Evolutionary conservation across 2,888 invertebrate species (phyloP), one percentile per base, ranked within the genome.

Genomic region (Peribatodes rhomboidaria): DNA sequence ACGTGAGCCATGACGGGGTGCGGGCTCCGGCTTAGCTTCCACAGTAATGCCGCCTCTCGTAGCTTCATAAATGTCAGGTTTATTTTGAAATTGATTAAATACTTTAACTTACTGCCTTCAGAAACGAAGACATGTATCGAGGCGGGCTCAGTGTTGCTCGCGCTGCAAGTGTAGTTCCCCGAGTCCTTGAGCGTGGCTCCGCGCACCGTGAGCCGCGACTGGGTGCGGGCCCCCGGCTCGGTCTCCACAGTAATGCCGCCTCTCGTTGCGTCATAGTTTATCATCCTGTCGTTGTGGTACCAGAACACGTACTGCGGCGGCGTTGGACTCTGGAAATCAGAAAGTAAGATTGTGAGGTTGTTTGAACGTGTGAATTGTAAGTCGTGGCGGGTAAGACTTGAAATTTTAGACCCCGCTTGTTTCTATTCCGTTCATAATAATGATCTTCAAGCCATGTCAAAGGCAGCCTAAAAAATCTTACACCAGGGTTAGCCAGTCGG

Each of bases 231-330:
- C 42, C 97, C 97, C 61, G 97, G 97, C 86, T 97, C 96, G 44
- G 98, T 98, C 90, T 97, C 97, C 77, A 98, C 97, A 35, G 96
- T 95, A 80, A 98, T 97, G 39, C 97, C 96, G 22, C 93, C 93
- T 75, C 98, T 95, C 49, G 96, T 95, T 67, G 96, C 97, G 89
- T 98, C 98, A 90, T 98, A 98, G 94, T 98, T 98, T 89, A 98
- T 98, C 96, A 98, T 98, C 78, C 97, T 96, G 86, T 97, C 97
- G 91, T 98, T 98, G 94, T 98, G 98, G 93, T 97, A 98, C 98
- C 98, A 98, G 94, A 98, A 98, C 76, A 98, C 98, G 94, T 98
- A 98, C 87, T 98, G 98, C 27, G 98, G 98, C 63, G 98, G 98
- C 71, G 97, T 97, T 57, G 98, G 98, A 87, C 98, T 98, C 97